A percentile compares a stretch with the other conserved stretches of the same genome.
phyloP scores from a whole-genome alignment of 2,888 invertebrate species.

The Alcis repandata region DNA sequence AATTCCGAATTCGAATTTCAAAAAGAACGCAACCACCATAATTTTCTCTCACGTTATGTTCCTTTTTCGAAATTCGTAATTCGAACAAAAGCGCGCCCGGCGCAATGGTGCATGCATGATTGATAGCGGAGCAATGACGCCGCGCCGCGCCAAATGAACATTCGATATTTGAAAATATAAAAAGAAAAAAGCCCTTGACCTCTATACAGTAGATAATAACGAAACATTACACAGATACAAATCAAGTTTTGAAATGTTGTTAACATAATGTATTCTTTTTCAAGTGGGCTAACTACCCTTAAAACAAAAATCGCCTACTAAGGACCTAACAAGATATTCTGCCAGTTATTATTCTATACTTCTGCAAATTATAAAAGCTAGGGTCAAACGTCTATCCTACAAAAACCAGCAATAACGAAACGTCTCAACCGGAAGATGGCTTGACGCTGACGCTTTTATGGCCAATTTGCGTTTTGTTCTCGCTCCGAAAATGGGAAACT shows the following conservation, averaged over 20 bases:
- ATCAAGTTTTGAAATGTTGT: background rate
- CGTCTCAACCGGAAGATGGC: conserved; percentile 27
- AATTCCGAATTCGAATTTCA: conserved; percentile 65
- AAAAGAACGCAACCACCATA: conserved; percentile 79
- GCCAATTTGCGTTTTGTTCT: conserved; percentile 69
- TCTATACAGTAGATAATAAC: conserved; percentile 39
- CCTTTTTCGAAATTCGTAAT: conserved; percentile 83
- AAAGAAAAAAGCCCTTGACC: conserved; percentile 79
- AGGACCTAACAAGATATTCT: background rate
- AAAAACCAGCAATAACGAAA: conserved; percentile 16
- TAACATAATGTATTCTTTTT: too few species aligned
- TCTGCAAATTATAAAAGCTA: background rate
- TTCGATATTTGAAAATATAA: conserved; percentile 67
- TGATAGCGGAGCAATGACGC: conserved; percentile 81
- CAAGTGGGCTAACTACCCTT: too few species aligned
- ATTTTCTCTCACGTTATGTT: conserved; percentile 75
- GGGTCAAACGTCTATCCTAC: background rate
- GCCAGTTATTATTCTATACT: too few species aligned
- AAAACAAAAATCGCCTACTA: too few species aligned
- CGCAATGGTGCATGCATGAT: conserved; percentile 85
- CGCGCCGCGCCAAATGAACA: conserved; percentile 68
- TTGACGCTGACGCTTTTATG: conserved; percentile 53
- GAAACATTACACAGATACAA: conserved; percentile 7
- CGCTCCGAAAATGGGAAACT: conserved; percentile 60
- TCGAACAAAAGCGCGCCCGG: conserved; percentile 82